Base-by-base conservation (phyloP, 2,797 vertebrate species). In the Pitangus sulphuratus region DNA sequence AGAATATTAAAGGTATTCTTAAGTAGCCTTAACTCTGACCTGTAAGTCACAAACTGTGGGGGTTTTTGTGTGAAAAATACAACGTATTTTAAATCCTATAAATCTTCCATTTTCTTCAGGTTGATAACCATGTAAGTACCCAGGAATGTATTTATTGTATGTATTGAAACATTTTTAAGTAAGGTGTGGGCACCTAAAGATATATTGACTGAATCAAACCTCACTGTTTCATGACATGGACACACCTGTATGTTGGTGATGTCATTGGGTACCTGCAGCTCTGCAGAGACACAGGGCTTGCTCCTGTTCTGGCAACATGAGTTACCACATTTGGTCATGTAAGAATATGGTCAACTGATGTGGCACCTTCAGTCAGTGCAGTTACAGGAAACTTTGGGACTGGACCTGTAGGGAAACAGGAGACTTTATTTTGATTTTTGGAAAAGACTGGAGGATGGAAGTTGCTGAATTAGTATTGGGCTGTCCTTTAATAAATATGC, bases 1-100 rank as follows among this genome's bases (percentile, higher is more conserved):
- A 71, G 48, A 88, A 81, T 61, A 50, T 39, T 86, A 58, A 84
- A 95, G 64, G 7, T 68, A 9, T 69, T 31, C 56, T 85, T 80
- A 70, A 56, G 37, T 61, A 18, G 13, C 37, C 82, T 75, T 56
- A 71, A 62, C 28, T 35, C 33, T 70, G 56, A 58, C 39, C 51
- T 51, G 8, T 25, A 71, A 47, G 31, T 75, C 53, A 70, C n/a
- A 74, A 50, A 60, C 24, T 26, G 10, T 44, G 37, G 40, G 64
- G 64, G 64, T 56, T 45, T 40, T 24, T 76, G 7, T 35, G 15
- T 62, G 50, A 65, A 57, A 70, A 82, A 65, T 30, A 30, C 6
- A 2, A 17, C 26, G 7, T 71, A 50, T 81, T 65, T 80, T 61
- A 62, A 84, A 50, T 50, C 11, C 18, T 19, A 51, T 14, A 78